Percentiles rank a stretch among this genome's conserved stretches.
phyloP scores from a whole-genome alignment of 2,113 vertebrate species.

The Synchiropus splendidus region DNA sequence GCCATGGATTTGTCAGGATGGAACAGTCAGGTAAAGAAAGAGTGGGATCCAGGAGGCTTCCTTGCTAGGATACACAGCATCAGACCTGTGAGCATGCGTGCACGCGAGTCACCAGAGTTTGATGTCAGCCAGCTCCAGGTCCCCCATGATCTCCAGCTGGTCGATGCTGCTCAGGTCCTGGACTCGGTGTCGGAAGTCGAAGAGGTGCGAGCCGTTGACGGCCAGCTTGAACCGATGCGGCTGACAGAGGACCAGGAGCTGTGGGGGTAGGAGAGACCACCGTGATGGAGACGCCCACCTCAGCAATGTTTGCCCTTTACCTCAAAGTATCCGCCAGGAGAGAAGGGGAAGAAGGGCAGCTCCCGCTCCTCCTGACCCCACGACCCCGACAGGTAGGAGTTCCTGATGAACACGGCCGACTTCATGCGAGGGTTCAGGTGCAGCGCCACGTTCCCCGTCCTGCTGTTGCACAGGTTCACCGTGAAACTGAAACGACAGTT shows the following conservation, averaged over 20 bases:
- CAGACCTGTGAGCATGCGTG: conserved; percentile 18
- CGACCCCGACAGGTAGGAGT: conserved; percentile 80
- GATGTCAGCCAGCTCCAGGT: conserved; percentile 75
- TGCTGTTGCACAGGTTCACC: conserved; percentile 73
- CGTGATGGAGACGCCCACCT: background rate
- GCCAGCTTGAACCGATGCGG: conserved; percentile 82
- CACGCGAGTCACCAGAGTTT: conserved; percentile 70
- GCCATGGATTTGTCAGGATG: too few relatives aligned
- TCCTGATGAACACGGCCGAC: conserved; percentile 76
- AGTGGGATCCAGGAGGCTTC: background rate
- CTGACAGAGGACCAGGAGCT: conserved; percentile 88
- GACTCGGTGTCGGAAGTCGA: conserved; percentile 86
- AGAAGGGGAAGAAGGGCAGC: conserved; percentile 79
- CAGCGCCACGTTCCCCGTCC: conserved; percentile 80
- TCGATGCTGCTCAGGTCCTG: conserved; percentile 80
- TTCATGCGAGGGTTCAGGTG: conserved; percentile 86
- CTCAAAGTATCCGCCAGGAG: conserved; percentile 92
- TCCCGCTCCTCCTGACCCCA: conserved; percentile 90
- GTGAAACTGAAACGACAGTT: conserved; percentile 57
- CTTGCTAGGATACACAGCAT: conserved; percentile 27
- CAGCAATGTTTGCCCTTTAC: conserved; percentile 47
- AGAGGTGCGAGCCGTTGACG: conserved; percentile 79
- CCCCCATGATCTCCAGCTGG: conserved; percentile 75
- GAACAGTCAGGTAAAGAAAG: too few relatives aligned
- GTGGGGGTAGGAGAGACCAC: background rate